Conservation (phyloP, 2,888 invertebrate genomes). For the Oscheius sp. region DNA sequence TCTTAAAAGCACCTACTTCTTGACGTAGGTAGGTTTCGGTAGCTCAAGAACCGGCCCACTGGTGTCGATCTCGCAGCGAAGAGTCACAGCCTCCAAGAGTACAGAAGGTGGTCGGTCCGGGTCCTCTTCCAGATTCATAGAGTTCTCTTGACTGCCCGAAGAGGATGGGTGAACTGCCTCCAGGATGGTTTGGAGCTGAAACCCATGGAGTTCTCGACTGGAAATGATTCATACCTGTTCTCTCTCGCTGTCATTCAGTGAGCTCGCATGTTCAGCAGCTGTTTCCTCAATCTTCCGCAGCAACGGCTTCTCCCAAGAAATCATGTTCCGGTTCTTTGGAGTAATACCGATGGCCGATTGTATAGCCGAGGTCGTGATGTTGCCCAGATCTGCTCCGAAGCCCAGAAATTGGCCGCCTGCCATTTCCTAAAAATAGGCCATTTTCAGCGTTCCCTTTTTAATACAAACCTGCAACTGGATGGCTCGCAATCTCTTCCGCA, state of each 20-base stretch:
- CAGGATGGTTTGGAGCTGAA: slow-evolving; percentile 71
- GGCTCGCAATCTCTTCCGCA: slow-evolving; percentile 73
- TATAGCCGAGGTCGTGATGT: slow-evolving; percentile 72
- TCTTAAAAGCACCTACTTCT: slow-evolving; percentile 47
- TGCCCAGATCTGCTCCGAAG: slow-evolving; percentile 72
- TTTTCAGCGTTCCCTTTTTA: background rate
- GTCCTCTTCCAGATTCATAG: slow-evolving; percentile 46
- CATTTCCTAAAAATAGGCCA: slow-evolving; percentile 61
- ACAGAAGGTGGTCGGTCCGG: slow-evolving; percentile 65
- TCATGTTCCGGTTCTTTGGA: slow-evolving; percentile 72
- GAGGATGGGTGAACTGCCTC: slow-evolving; percentile 68
- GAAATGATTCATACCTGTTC: slow-evolving; percentile 62
- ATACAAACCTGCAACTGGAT: slow-evolving; percentile 69
- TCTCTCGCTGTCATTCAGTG: slow-evolving; percentile 70
- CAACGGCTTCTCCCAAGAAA: slow-evolving; percentile 72
- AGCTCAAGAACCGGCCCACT: slow-evolving; percentile 61
- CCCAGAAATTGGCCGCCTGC: slow-evolving; percentile 72
- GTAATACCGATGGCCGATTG: slow-evolving; percentile 71
- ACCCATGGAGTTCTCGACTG: background rate
- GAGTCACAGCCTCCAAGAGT: slow-evolving; percentile 70
- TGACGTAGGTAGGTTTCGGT: slow-evolving; percentile 57
- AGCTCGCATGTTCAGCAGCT: slow-evolving; percentile 71
- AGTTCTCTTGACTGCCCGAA: slow-evolving; percentile 67
- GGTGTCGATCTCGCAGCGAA: slow-evolving; percentile 58
- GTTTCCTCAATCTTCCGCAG: slow-evolving; percentile 72